Conservation (phyloP, 2,797 vertebrate genomes). For the Syngnathus rostellatus region DNA sequence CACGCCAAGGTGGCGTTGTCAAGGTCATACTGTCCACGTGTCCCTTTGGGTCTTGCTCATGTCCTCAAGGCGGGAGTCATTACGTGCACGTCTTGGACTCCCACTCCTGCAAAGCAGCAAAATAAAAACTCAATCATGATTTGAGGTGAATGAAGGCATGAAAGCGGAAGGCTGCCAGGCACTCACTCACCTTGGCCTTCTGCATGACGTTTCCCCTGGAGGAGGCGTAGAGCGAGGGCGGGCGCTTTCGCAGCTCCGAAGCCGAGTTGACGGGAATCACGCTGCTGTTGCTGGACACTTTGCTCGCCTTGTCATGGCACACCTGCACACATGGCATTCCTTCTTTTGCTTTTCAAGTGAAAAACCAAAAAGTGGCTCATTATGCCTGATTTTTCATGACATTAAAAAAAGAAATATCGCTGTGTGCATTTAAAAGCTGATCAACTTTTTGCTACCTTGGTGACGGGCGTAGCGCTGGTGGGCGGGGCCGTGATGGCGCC, state of each 20-base stretch:
- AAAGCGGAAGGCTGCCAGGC: background rate
- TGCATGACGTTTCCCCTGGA: slow-evolving; percentile 86
- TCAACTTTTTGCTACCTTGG: slow-evolving; percentile 54
- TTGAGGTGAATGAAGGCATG: background rate
- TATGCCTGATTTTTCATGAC: too few species aligned
- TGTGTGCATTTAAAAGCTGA: too few species aligned
- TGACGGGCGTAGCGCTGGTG: slow-evolving; percentile 62
- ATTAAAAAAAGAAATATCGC: too few species aligned
- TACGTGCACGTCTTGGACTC: slow-evolving; percentile 89
- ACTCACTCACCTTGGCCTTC: slow-evolving; percentile 83
- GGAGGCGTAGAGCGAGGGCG: slow-evolving; percentile 77
- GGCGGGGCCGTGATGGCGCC: slow-evolving; percentile 74
- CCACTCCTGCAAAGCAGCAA: slow-evolving; percentile 81
- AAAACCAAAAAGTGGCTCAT: too few species aligned
- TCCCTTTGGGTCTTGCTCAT: slow-evolving; percentile 7
- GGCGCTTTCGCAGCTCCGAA: slow-evolving; percentile 82
- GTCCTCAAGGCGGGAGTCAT: slow-evolving; percentile 10
- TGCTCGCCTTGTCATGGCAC: slow-evolving; percentile 56
- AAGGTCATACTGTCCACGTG: background rate
- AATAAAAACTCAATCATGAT: too few species aligned
- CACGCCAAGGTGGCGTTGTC: background rate
- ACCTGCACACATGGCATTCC: slow-evolving; percentile 35
- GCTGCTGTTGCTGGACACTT: slow-evolving; percentile 55
- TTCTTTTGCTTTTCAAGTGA: too few species aligned
- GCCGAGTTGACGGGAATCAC: slow-evolving; percentile 81